Evolutionary conservation across 2,113 vertebrate species (phyloP), one percentile per base, ranked within the genome.

Genomic region (Lepidothrix coronata): DNA sequence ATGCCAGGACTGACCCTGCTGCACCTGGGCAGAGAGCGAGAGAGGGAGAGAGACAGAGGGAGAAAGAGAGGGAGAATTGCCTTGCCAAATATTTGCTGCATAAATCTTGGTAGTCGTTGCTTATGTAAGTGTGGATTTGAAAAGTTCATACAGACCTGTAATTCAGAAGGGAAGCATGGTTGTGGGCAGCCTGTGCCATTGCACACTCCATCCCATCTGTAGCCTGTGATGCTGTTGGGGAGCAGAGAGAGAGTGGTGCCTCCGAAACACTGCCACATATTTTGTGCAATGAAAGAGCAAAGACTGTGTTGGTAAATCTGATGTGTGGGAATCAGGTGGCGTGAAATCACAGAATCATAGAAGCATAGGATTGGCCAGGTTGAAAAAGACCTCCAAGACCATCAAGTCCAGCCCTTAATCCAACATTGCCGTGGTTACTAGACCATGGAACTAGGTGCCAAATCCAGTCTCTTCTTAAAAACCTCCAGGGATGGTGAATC

Each of bases 161-260:
- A 19, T 5, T 82, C 2, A 3, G 48, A 67, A 41, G 71, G 37
- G 21, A 28, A 41, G 21, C 1, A 0, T 57, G 37, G 24, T 23
- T 81, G 25, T 12, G 10, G 43, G 61, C 55, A 89, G 39, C 24
- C 49, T 4, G 3, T 77, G 41, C 33, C 11, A 5, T 14, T 37
- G 27, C 33, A n/a, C 0, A 1, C 5, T 75, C 73, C 41, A 2
- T 73, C 23, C 35, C 8, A 4, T 72, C 49, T 2, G 0, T 33
- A 63, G 35, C 27, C 55, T 0, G 0, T 24, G 39, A 28, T 54
- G 33, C 12, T 37, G 18, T 14, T 4, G 1, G n/a, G 44, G 14
- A 68, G 19, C 0, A 0, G 17, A 35, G 28, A 4, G 5, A 61
- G 57, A 52, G 6, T 0, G 0, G 4, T 3, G 1, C 6, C 27